phyloP scores from a whole-genome alignment of 2,888 invertebrate species.

The Noctua janthe region DNA sequence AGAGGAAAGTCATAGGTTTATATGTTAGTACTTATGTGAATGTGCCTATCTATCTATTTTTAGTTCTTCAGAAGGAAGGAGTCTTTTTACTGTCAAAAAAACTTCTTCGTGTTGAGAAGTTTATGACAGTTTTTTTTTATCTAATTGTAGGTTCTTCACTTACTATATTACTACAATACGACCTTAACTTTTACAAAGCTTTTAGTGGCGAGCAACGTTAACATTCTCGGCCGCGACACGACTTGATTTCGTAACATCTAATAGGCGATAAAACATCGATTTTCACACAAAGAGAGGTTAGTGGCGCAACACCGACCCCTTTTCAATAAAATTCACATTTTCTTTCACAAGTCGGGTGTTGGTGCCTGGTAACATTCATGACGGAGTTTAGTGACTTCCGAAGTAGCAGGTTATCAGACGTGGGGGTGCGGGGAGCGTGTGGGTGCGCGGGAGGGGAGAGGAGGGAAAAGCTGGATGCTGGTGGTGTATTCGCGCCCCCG shows the following conservation, averaged over 20 bases:
- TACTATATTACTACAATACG: constrained; percentile 26
- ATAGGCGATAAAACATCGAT: constrained; percentile 82
- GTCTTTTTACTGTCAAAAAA: neutral
- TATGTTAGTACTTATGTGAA: neutral
- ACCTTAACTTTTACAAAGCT: constrained; percentile 71
- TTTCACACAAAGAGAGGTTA: constrained; percentile 81
- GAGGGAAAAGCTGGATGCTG: constrained; percentile 84
- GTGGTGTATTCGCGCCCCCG: constrained; percentile 83
- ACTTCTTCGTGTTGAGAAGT: neutral
- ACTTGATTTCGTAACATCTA: constrained; percentile 79
- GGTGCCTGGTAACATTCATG: constrained; percentile 87
- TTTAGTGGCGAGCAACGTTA: constrained; percentile 67
- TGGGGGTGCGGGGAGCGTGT: constrained; percentile 72
- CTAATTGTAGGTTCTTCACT: constrained; percentile 2
- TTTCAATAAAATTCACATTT: constrained; percentile 89
- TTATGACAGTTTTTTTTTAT: constrained; percentile 3
- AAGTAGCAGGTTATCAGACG: constrained; percentile 90
- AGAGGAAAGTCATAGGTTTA: neutral
- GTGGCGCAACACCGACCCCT: constrained; percentile 81
- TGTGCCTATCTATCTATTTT: neutral
- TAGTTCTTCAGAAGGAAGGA: neutral
- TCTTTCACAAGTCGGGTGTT: constrained; percentile 85
- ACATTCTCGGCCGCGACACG: constrained; percentile 69
- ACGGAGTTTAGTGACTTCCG: constrained; percentile 90
- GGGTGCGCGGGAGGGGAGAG: constrained; percentile 70